Base-by-base conservation (phyloP, 2,888 invertebrate species). In the Eilema caniola region DNA sequence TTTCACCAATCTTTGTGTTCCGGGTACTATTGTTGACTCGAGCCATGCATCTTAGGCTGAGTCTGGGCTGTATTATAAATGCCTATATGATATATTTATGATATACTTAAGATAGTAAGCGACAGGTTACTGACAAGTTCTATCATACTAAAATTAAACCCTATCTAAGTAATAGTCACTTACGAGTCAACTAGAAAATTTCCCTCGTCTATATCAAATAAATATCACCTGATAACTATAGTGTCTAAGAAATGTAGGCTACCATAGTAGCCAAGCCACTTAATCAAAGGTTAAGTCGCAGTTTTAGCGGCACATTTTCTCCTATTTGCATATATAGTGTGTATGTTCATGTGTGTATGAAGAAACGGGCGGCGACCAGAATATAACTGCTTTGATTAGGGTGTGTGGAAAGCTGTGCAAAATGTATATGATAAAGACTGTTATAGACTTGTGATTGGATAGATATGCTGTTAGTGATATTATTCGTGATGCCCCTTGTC, bases 271-370 rank as follows among this genome's bases (percentile, higher is more conserved):
- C 57, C 78, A 77, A 74, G 81, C 79, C 83, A 85, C 82, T 89
- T 88, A 86, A 88, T 89, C 88, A 89, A 83, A 81, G 73, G 80
- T 82, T 82, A 81, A 83, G 82, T 80, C 77, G 80, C 75, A 70
- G 72, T 84, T 89, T 89, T 88, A 86, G 83, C 83, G 79, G 76
- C 79, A 83, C 85, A 78, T 90, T 91, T 91, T 91, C 90, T 86
- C 90, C 84, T 79, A 91, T 91, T 90, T 89, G 85, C 91, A 91
- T 91, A 87, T 83, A 86, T 84, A 87, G 82, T 86, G 82, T n/a
- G 76, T 73, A 69, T 28, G 71, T 72, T 69, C 80, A 74, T 80
- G 71, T 78, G 78, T 82, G 80, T 41, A 78, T 83, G 73, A 81
- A 79, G 77, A 81, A 79, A 79, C 72, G 10, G 25, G 23, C 62